phyloP scores from a whole-genome alignment of 37 sponge, comb jelly and placozoan genomes.

The Tethya wilhelma region DNA sequence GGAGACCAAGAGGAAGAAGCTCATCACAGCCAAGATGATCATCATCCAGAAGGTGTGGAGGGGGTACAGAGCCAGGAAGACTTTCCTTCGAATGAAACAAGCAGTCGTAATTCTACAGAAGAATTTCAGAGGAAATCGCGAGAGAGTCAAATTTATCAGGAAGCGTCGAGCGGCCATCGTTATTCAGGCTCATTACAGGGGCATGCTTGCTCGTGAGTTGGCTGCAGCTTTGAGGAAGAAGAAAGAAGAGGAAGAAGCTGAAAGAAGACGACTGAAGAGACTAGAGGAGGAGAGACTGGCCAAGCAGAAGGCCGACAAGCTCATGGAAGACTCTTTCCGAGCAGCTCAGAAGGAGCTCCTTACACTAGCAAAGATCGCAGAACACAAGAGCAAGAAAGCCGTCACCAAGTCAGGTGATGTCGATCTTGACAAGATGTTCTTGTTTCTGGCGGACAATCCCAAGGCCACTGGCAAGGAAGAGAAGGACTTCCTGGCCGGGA shows the following conservation, averaged over 20 bases:
- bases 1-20: constrained; percentile 71
- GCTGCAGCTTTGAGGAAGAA: constrained; percentile 75
- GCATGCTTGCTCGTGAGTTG: constrained; percentile 85
- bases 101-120: constrained; percentile 78
- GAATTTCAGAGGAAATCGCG: constrained; percentile 67
- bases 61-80: constrained; percentile 54
- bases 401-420: constrained; percentile 62
- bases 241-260: constrained; percentile 71
- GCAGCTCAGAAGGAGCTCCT: constrained; percentile 88
- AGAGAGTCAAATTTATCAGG: constrained; percentile 66
- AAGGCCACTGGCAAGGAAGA: constrained; percentile 63
- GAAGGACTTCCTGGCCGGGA: constrained; percentile 43
- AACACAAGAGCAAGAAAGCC: constrained; percentile 71
- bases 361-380: constrained; percentile 86
- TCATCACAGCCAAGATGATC: constrained; percentile 76
- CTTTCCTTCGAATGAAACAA: constrained; percentile 34
- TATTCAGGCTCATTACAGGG: constrained; percentile 86
- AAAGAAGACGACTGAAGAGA: constrained; percentile 51
- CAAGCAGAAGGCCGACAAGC: constrained; percentile 60
- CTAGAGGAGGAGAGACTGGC: constrained; percentile 70
- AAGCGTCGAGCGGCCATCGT: constrained; percentile 74
- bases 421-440: constrained; percentile 88
- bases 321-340: constrained; percentile 74
- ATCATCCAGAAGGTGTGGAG: constrained; percentile 88
- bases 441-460: constrained; percentile 63